Conservation (phyloP, 2,888 invertebrate species). For the Neuroscelio doddi region DNA sequence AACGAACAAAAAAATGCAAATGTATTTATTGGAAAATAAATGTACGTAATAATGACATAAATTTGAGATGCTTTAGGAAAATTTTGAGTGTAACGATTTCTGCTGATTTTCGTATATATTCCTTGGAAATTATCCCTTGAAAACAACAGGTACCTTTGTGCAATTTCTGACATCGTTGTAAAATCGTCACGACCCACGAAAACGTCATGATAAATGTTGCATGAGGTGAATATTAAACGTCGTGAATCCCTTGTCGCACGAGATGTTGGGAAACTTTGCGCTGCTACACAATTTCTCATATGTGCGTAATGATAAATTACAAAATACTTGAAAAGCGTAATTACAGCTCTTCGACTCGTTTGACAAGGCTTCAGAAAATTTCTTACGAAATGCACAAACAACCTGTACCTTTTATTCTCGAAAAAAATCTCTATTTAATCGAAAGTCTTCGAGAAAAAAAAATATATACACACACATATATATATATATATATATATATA, state of each 20-base stretch:
- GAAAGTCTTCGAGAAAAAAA: conserved; percentile 64
- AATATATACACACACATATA: too few species aligned
- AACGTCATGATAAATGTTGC: conserved; percentile 58
- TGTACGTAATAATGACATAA: conserved; percentile 19
- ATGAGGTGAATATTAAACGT: conserved; percentile 59
- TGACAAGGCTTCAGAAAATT: conserved; percentile 36
- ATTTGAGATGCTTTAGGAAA: conserved; percentile 14
- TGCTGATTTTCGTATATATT: too few species aligned
- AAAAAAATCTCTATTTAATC: conserved; percentile 59
- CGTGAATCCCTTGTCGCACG: conserved; percentile 52
- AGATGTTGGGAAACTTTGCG: conserved; percentile 16
- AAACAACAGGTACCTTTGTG: conserved; percentile 15
- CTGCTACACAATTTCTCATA: not conserved
- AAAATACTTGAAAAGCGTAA: not conserved
- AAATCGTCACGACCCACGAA: conserved; percentile 50
- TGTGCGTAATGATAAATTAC: not conserved
- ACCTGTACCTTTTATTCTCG: conserved; percentile 60
- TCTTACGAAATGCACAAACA: conserved; percentile 53
- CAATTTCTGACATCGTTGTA: conserved; percentile 31
- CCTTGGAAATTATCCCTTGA: not conserved
- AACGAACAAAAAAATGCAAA: not conserved
- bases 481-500: conserved; percentile 42
- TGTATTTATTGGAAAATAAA: conserved; percentile 13
- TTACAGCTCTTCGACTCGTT: conserved; percentile 26
- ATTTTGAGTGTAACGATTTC: too few species aligned